Percentiles rank a stretch among this genome's conserved stretches.
Evolutionary conservation across 2,888 invertebrate species (phyloP).

Genomic region (Parthenolecanium corni): DNA sequence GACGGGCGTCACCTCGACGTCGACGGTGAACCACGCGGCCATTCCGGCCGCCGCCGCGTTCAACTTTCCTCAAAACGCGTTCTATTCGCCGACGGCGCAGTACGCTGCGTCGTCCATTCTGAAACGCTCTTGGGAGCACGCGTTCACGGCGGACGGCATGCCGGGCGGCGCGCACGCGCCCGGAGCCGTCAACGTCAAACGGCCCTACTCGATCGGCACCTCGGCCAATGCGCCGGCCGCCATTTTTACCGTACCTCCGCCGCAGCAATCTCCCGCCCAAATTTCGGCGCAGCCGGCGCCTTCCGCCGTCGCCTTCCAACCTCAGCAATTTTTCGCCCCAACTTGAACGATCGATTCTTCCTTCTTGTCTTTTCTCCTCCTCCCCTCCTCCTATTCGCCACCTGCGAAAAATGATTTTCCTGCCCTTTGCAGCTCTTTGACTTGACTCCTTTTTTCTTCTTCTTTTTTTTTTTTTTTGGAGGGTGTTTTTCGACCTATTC

Average conservation of each 20-base stretch:
- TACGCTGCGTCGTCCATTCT: constrained; percentile 37
- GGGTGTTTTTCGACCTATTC: too few relatives aligned
- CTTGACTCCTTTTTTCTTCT: background rate
- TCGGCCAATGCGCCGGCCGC: constrained; percentile 28
- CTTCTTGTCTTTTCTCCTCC: background rate
- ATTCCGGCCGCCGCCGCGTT: constrained; percentile 21
- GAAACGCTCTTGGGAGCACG: constrained; percentile 60
- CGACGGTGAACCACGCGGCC: constrained; percentile 6
- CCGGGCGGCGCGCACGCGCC: background rate
- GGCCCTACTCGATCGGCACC: constrained; percentile 35
- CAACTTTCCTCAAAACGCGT: constrained; percentile 1
- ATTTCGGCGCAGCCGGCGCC: constrained; percentile 31
- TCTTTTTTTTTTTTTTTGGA: too few relatives aligned
- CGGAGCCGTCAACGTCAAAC: constrained; percentile 33
- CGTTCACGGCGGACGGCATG: constrained; percentile 43
- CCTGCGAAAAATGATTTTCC: background rate
- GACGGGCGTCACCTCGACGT: constrained; percentile 8
- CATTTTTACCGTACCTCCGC: constrained; percentile 33
- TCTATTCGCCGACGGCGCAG: constrained; percentile 16
- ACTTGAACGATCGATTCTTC: background rate
- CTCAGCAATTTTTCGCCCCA: constrained; percentile 30
- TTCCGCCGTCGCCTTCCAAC: constrained; percentile 30
- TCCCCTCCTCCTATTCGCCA: too few relatives aligned
- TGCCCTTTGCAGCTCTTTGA: background rate
- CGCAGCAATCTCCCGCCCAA: constrained; percentile 30